Conservation (phyloP, 2,797 vertebrate species). For the Acanthurus lineatus region DNA sequence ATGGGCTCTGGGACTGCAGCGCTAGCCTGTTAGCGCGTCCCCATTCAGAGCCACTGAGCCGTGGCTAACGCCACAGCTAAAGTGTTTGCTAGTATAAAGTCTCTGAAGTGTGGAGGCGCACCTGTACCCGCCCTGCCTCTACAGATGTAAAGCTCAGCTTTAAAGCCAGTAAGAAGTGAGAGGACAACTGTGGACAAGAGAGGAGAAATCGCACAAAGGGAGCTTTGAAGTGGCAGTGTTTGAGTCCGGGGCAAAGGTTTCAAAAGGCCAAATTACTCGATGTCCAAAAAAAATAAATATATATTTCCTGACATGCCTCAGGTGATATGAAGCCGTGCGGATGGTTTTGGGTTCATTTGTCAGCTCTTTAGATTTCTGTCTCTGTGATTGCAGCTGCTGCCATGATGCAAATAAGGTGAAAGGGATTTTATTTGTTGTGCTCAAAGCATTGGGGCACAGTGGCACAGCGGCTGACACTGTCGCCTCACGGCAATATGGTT, state of each 20-base stretch:
- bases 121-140: constrained; percentile 63
- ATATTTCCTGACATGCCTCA: constrained; percentile 16
- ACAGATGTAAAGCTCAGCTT: constrained; percentile 47
- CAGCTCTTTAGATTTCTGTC: constrained; percentile 41
- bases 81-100: constrained; percentile 71
- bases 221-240: constrained; percentile 34
- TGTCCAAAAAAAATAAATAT: constrained; percentile 14
- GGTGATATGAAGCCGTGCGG: constrained; percentile 13
- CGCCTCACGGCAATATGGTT: no score
- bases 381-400: constrained; percentile 31
- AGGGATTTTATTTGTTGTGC: constrained; percentile 36
- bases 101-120: constrained; percentile 61
- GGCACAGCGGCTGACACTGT: no score
- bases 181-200: constrained; percentile 18
- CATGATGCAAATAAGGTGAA: constrained; percentile 18
- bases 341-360: constrained; percentile 17
- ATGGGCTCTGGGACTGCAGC: constrained; percentile 72
- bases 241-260: constrained; percentile 18
- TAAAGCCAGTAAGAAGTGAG: constrained; percentile 44
- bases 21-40: constrained; percentile 70
- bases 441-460: not conserved
- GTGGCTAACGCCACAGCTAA: constrained; percentile 78
- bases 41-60: constrained; percentile 78
- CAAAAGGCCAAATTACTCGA: constrained; percentile 43
- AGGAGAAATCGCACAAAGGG: constrained; percentile 24